Conservation (phyloP, 1,140 invertebrate species). For the Ctenoplectra terminalis region DNA sequence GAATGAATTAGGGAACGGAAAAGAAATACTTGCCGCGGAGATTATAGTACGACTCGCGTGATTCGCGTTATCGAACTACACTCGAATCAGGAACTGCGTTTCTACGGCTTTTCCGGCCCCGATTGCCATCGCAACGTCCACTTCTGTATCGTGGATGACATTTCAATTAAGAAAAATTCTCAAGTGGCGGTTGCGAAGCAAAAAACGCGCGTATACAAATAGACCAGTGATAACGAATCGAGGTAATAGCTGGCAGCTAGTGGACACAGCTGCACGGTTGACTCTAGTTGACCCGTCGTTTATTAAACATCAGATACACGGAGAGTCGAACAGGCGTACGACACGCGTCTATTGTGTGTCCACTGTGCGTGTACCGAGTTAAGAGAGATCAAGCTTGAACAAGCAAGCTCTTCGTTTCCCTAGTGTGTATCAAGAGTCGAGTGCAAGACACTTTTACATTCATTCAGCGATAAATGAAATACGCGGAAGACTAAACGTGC, state of each 20-base stretch:
- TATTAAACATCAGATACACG: constrained; percentile 67
- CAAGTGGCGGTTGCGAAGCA: constrained; percentile 23
- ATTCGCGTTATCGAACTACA: not conserved
- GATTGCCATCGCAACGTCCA: not conserved
- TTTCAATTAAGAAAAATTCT: constrained; percentile 69
- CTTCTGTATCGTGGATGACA: constrained; percentile 18
- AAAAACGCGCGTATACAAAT: constrained; percentile 38
- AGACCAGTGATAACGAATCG: constrained; percentile 64
- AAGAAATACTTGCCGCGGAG: too few species aligned
- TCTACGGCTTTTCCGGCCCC: constrained; percentile 1
- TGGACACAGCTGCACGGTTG: constrained; percentile 66
- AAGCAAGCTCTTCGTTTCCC: constrained; percentile 18
- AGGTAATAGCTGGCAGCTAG: constrained; percentile 56
- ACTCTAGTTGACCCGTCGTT: constrained; percentile 68
- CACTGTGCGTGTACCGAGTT: not conserved
- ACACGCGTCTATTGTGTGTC: constrained; percentile 5
- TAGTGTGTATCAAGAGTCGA: not conserved
- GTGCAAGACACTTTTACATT: not conserved
- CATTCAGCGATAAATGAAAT: constrained; percentile 30
- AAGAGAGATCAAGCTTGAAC: constrained; percentile 1
- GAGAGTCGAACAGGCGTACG: not conserved
- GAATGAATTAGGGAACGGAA: not conserved
- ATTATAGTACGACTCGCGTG: not conserved
- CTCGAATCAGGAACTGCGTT: not conserved
- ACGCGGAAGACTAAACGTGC: constrained; percentile 32